Evolutionary conservation across 1,140 invertebrate genomes (phyloP), one percentile per base, ranked within the genome.

Genomic region (Drosophila paulistorum): DNA sequence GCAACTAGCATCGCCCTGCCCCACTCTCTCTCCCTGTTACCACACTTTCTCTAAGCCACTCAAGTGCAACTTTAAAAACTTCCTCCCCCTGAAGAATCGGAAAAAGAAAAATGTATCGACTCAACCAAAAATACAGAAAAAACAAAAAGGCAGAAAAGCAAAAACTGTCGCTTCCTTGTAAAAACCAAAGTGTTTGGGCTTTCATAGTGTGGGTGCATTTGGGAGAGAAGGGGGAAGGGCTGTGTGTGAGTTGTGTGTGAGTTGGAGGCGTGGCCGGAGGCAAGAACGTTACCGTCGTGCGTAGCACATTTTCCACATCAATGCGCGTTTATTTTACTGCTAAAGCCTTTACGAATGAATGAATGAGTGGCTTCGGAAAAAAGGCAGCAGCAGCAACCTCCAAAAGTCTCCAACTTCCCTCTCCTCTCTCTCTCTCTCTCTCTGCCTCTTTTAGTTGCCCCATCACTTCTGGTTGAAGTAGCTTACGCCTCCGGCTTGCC

Each of bases 271-370:
- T 66, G 60, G 55, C 65, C 33, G 45, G 30, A 33, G 63, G 48
- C 61, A 51, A 57, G 48, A 78, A 68, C 74, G 66, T 74, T 80
- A 82, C 64, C 84, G 73, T 87, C 83, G 83, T 87, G 84, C 84
- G 84, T 87, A 87, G 84, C 84, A 87, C 84, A 87, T 87, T 87
- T 87, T 87, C 84, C 84, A 67, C 84, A 87, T 87, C 84, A 87
- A 87, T 87, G 84, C 84, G 81, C 84, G 84, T 87, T 87, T 87
- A 87, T 87, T 87, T 87, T 87, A 87, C 84, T 84, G 84, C 80
- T 87, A 87, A 87, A 89, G 83, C 84, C 83, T 87, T 87, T 87
- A 87, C 83, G 83, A 87, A 87, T 87, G 83, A 87, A 87, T 87
- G 83, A 87, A 87, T 87, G 83, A 87, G 83, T 89, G 77, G 45